Percentiles rank a stretch among this genome's conserved stretches.
phyloP scores from a whole-genome alignment of 2,888 invertebrate species.

The Diaprepes abbreviatus region DNA sequence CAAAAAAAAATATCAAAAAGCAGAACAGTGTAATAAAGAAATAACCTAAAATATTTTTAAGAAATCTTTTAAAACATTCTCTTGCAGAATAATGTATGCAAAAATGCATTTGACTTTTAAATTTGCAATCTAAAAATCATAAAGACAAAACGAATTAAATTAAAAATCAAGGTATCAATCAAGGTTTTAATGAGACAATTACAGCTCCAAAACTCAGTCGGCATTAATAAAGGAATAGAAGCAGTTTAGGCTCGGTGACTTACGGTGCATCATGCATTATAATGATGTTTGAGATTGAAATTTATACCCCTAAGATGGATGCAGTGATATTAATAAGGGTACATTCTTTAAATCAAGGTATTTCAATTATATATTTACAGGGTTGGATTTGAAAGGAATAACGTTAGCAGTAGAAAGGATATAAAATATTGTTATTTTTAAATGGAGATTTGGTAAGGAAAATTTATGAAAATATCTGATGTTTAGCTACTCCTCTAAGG shows the following conservation, averaged over 20 bases:
- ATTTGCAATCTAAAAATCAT: neutral
- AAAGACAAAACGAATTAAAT: slow-evolving; percentile 2
- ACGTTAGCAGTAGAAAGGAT: too few relatives aligned
- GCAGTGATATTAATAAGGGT: slow-evolving; percentile 40
- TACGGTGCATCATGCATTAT: slow-evolving; percentile 44
- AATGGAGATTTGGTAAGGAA: too few relatives aligned
- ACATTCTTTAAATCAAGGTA: slow-evolving; percentile 32
- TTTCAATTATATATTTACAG: slow-evolving; percentile 25
- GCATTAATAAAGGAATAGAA: slow-evolving; percentile 36
- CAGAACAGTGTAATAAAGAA: too few relatives aligned
- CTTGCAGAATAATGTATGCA: too few relatives aligned
- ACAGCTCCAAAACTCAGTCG: slow-evolving; percentile 19
- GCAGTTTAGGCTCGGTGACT: slow-evolving; percentile 32
- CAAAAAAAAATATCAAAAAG: too few relatives aligned
- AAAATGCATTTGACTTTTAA: neutral
- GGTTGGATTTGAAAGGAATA: neutral
- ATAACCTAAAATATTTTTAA: too few relatives aligned
- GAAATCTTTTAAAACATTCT: too few relatives aligned
- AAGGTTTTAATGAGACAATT: slow-evolving; percentile 37
- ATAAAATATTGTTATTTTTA: too few relatives aligned
- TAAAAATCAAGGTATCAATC: slow-evolving; percentile 7
- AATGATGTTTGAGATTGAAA: slow-evolving; percentile 41
- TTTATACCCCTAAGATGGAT: slow-evolving; percentile 44
- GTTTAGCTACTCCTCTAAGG: too few relatives aligned
- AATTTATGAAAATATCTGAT: too few relatives aligned